Conservation (phyloP, 92 coral and sea anemone genomes). For the Parazoanthus swiftii region DNA sequence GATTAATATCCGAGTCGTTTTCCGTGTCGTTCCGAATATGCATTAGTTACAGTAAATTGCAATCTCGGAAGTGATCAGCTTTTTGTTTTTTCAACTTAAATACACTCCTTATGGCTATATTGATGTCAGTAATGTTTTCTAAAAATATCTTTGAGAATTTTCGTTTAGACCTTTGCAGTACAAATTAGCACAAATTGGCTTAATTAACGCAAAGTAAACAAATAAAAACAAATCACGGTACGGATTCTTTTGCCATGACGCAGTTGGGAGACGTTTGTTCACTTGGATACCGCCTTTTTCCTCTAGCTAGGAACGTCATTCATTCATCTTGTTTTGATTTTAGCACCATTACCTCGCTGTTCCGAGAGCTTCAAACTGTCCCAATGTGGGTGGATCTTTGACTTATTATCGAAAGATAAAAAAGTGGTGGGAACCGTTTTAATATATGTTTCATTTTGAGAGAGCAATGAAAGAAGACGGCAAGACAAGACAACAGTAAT, state of each 20-base stretch:
- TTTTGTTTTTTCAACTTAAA: too few relatives aligned
- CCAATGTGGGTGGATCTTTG: background rate
- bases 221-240: background rate
- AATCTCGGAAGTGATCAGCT: too few relatives aligned
- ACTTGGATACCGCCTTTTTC: conserved; percentile 1
- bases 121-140: background rate
- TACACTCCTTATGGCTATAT: background rate
- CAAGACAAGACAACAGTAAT: background rate
- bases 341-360: background rate
- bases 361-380: too few relatives aligned
- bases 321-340: background rate
- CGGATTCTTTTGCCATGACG: conserved; percentile 16
- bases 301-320: background rate
- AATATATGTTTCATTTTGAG: background rate
- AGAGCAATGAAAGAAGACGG: background rate
- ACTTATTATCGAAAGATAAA: background rate
- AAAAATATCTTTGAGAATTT: too few relatives aligned
- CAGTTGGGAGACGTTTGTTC: background rate
- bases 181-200: background rate
- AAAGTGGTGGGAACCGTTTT: too few relatives aligned
- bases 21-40: background rate
- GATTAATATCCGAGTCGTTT: background rate
- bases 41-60: too few relatives aligned
- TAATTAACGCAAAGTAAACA: background rate
- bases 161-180: background rate